Evolutionary conservation across 2,888 invertebrate genomes (phyloP).

Genomic region (Alentia gelatinosa): DNA sequence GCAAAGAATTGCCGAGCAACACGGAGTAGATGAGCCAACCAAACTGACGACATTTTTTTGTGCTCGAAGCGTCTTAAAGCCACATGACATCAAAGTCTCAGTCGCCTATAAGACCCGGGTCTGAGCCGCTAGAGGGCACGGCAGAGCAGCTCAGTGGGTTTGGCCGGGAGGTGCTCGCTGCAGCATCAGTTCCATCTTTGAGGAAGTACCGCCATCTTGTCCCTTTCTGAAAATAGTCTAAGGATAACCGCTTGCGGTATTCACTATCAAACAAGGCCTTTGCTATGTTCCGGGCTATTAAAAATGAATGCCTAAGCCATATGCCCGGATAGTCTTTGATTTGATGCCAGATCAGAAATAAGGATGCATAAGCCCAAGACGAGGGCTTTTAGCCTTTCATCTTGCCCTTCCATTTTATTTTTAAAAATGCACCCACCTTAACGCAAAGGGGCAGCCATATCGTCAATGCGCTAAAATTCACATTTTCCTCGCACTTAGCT

Average conservation of each 20-base stretch:
- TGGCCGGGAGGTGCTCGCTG: no score
- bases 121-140: not conserved
- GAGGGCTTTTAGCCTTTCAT: constrained; percentile 10
- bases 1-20: not conserved
- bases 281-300: not conserved
- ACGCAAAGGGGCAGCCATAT: no score
- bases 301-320: not conserved
- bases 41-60: not conserved
- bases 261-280: constrained; percentile 35
- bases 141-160: no score
- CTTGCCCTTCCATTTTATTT: no score
- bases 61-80: constrained; percentile 1
- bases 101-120: not conserved
- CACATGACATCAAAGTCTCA: not conserved
- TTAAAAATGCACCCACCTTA: no score
- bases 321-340: not conserved
- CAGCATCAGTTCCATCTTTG: not conserved
- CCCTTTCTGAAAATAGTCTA: not conserved
- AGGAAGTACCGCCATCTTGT: not conserved
- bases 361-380: not conserved
- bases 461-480: not conserved
- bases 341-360: constrained; percentile 4
- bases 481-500: not conserved
- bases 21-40: constrained; percentile 29
- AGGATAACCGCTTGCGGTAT: not conserved